Percentiles rank a stretch among this genome's conserved stretches.
These are phyloP conservation scores for Hyposoter dolosus DNA, from an alignment of 2,888 invertebrate genomes.

Conservation along the genomic window DNA sequence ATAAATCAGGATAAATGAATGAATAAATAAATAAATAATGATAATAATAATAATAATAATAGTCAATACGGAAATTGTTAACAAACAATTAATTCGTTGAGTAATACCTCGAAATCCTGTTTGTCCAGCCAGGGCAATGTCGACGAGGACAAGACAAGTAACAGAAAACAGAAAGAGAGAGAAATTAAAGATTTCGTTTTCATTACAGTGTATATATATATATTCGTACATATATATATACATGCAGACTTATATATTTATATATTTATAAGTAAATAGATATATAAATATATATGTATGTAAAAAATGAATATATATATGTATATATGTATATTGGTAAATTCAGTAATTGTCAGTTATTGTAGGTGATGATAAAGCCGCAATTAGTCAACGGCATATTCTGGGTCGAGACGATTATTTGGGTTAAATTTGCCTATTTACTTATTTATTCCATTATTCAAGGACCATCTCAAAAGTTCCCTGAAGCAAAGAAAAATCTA, in stretches of 20 bases:
- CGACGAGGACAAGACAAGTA: slow-evolving; percentile 89
- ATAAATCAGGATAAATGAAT: not conserved
- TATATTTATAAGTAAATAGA: slow-evolving; percentile 36
- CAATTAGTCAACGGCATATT: slow-evolving; percentile 22
- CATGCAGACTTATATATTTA: not conserved
- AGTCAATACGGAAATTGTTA: slow-evolving; percentile 80
- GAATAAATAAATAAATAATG: not conserved
- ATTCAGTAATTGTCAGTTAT: slow-evolving; percentile 52
- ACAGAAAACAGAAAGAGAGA: slow-evolving; percentile 89
- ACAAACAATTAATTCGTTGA: slow-evolving; percentile 83
- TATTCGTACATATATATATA: slow-evolving; percentile 46
- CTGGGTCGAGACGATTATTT: slow-evolving; percentile 38
- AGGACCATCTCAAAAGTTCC: slow-evolving; percentile 87
- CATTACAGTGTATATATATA: slow-evolving; percentile 61
- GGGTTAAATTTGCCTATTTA: slow-evolving; percentile 34
- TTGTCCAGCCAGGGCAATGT: slow-evolving; percentile 88
- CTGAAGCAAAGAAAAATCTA: slow-evolving; percentile 83
- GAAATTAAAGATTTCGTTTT: slow-evolving; percentile 79
- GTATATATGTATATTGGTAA: slow-evolving; percentile 53
- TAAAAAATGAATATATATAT: slow-evolving; percentile 19
- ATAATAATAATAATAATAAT: slow-evolving; percentile 71
- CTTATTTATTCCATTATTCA: slow-evolving; percentile 81
- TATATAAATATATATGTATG: slow-evolving; percentile 17
- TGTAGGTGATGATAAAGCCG: slow-evolving; percentile 45
- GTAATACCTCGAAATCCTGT: slow-evolving; percentile 94